A percentile compares a stretch with the other conserved stretches of the same genome.
Evolutionary conservation across 2,888 invertebrate species (phyloP).

Genomic region (Pristionchus maxplancki): DNA sequence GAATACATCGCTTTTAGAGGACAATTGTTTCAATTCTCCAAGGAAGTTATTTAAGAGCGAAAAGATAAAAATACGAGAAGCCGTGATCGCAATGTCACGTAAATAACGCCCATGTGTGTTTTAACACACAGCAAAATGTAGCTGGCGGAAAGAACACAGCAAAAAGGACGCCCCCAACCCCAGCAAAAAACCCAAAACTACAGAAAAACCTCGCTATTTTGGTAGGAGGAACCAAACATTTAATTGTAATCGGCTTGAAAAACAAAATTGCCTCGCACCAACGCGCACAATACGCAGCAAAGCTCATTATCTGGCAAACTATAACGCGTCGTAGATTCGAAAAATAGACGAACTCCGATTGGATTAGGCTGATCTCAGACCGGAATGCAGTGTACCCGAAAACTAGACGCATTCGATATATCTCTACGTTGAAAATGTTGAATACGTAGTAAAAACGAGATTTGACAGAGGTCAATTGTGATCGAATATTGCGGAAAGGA

Average conservation of each 20-base stretch:
- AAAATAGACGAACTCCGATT: not conserved
- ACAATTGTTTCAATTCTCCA: too few relatives aligned
- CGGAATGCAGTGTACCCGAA: too few relatives aligned
- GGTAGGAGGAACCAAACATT: not conserved
- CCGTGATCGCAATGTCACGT: not conserved
- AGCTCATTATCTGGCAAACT: not conserved
- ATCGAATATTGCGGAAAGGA: too few relatives aligned
- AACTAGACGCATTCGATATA: too few relatives aligned
- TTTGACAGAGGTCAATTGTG: too few relatives aligned
- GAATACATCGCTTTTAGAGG: too few relatives aligned
- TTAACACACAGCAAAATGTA: not conserved
- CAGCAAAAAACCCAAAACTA: not conserved
- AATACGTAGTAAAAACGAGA: too few relatives aligned
- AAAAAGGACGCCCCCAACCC: not conserved
- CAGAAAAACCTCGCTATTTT: not conserved
- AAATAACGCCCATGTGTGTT: not conserved
- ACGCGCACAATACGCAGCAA: not conserved
- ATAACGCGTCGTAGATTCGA: not conserved
- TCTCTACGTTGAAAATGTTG: too few relatives aligned
- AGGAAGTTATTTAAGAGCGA: too few relatives aligned
- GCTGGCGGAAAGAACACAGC: not conserved
- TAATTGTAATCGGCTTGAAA: not conserved
- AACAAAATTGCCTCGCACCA: not conserved
- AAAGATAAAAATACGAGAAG: not conserved
- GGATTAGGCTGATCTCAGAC: too few relatives aligned